These are phyloP conservation scores for Aleiodes leptofemur DNA, from an alignment of 2,888 invertebrate species.

Conservation along the genomic window DNA sequence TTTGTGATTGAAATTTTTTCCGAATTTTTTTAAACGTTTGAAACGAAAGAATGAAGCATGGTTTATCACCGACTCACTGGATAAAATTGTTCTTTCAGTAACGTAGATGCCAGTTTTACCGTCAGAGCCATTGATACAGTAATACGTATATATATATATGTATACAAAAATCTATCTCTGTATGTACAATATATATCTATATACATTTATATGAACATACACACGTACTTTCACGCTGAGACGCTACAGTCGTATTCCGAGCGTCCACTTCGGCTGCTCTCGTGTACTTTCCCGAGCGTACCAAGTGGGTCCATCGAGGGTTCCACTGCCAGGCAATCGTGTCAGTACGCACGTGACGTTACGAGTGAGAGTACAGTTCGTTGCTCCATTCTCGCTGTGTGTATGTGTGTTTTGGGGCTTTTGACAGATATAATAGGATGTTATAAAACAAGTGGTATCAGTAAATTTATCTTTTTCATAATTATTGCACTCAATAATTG, in stretches of 20 bases:
- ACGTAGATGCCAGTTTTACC: slow-evolving; percentile 31
- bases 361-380: slow-evolving; percentile 15
- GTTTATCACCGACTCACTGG: slow-evolving; percentile 6
- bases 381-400: neutral
- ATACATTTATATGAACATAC: neutral
- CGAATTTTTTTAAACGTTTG: too few relatives aligned
- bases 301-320: slow-evolving; percentile 15
- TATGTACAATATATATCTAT: neutral
- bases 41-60: neutral
- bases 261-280: slow-evolving; percentile 17
- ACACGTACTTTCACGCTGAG: neutral
- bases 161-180: neutral
- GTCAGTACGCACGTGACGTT: slow-evolving; percentile 47
- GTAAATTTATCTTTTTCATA: neutral
- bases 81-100: slow-evolving; percentile 23
- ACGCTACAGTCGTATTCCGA: slow-evolving; percentile 9
- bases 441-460: slow-evolving; percentile 13
- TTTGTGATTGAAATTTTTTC: too few relatives aligned
- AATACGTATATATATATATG: neutral
- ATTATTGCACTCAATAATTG: slow-evolving; percentile 8
- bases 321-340: slow-evolving; percentile 16
- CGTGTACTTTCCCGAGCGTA: slow-evolving; percentile 11
- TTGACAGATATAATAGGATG: slow-evolving; percentile 6
- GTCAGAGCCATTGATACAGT: slow-evolving; percentile 14
- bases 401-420: neutral